Base-by-base conservation (phyloP, 2,113 vertebrate genomes). In the Peucedramus taeniatus region DNA sequence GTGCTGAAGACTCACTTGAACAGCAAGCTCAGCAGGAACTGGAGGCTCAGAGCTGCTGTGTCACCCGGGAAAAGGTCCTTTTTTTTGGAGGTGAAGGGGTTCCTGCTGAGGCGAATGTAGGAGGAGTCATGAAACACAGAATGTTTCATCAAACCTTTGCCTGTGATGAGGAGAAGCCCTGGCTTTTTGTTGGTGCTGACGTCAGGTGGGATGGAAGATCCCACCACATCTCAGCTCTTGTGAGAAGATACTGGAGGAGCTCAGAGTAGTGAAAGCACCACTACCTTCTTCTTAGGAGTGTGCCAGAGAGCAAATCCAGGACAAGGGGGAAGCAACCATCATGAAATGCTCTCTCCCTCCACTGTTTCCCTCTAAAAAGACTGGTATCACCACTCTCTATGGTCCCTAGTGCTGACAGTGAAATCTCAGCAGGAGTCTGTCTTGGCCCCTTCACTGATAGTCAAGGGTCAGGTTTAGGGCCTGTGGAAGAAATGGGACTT, bases 151-250 rank as follows among this genome's bases (percentile, higher is more conserved):
- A 64, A 10, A 68, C 21, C 7, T 79, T 85, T 65, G 40, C 7
- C 26, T 63, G 44, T 51, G 44, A 50, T 39, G 28, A 75, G 40
- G 16, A 81, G 39, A 49, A 84, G 19, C n/a, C 15, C 24, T 87
- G 39, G 27, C 53, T 75, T 37, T 63, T 53, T 7, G 11, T 15
- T 51, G 61, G 14, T 75, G 50, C 56, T 89, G 74, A 45, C 1
- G 4, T 70, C 45, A 21, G 24, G 19, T 50, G 37, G 65, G 17
- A 40, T 39, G 26, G 59, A 11, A 66, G 50, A 63, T 19, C 20
- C 22, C 28, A 53, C 13, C 45, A 22, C 24, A 27, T 26, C 68
- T 44, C 72, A 17, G 4, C 45, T n/a, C n/a, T 37, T 0, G 0
- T 37, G 49, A 71, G 44, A 35, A 59, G 39, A n/a, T 49, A 21